Percentiles rank a stretch among this genome's conserved stretches.
Evolutionary conservation across 1,140 invertebrate species (phyloP).

Genomic region (Phymastichus coffea): DNA sequence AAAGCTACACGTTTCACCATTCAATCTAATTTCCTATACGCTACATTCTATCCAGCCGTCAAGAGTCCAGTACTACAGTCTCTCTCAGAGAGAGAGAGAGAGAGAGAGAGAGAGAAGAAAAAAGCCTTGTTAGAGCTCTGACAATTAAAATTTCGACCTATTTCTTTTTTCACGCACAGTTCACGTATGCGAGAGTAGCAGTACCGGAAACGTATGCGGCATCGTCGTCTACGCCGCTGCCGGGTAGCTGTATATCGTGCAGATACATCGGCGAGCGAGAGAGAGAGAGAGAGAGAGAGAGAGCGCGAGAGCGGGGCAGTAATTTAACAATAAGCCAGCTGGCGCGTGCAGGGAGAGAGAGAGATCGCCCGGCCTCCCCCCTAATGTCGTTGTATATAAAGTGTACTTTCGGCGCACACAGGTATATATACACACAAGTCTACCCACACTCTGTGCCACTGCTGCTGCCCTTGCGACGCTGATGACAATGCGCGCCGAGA

Average conservation of each 20-base stretch:
- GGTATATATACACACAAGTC: constrained; percentile 21
- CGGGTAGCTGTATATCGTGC: constrained; percentile 25
- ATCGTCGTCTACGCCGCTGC: constrained; percentile 33
- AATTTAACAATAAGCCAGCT: constrained; percentile 60
- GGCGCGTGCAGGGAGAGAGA: constrained; percentile 53
- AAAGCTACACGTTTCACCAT: too few species aligned
- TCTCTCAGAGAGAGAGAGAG: not conserved
- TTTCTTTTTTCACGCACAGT: not conserved
- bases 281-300: too few species aligned
- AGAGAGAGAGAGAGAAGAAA: too few species aligned
- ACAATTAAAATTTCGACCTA: constrained; percentile 23
- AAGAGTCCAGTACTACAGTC: too few species aligned
- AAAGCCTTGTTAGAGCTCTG: too few species aligned
- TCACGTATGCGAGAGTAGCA: constrained; percentile 12
- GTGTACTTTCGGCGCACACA: constrained; percentile 41
- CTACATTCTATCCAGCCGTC: too few species aligned
- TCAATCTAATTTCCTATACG: too few species aligned
- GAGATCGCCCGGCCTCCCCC: constrained; percentile 45
- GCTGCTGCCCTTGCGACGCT: too few species aligned
- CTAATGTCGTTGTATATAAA: constrained; percentile 55
- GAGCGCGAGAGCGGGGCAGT: constrained; percentile 50
- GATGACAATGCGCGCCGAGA: constrained; percentile 18
- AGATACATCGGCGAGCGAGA: constrained; percentile 49
- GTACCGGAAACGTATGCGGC: constrained; percentile 30
- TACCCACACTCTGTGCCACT: not conserved